Evolutionary conservation across 1,140 invertebrate species (phyloP).

Genomic region (Phenacoccus solenopsis): DNA sequence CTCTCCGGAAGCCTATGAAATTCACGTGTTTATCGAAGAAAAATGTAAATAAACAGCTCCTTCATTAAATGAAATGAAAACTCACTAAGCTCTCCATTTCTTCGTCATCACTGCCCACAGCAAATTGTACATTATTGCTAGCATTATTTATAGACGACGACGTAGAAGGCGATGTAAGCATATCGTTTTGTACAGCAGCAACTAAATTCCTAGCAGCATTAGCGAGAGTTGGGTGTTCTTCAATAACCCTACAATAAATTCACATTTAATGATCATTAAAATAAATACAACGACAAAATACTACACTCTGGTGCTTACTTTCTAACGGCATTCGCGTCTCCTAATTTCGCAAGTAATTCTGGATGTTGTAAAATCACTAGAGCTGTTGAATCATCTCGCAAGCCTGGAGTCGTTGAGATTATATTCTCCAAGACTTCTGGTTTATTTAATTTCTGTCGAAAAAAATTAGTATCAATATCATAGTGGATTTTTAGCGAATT

Average conservation of each 20-base stretch:
- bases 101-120: not conserved
- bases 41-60: too few species aligned
- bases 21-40: not conserved
- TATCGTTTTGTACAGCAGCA: slow-evolving; percentile 36
- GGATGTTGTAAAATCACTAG: slow-evolving; percentile 44
- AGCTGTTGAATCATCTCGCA: slow-evolving; percentile 40
- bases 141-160: not conserved
- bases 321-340: slow-evolving; percentile 37
- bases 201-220: slow-evolving; percentile 40
- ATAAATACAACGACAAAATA: not conserved
- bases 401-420: slow-evolving; percentile 37
- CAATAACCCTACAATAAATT: slow-evolving; percentile 32
- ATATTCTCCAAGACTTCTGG: slow-evolving; percentile 43
- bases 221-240: slow-evolving; percentile 38
- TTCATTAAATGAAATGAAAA: not conserved
- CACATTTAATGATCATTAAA: not conserved
- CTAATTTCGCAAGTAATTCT: slow-evolving; percentile 40
- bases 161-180: not conserved
- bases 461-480: not conserved
- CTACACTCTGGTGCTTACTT: slow-evolving; percentile 32
- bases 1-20: not conserved
- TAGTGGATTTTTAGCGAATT: not conserved
- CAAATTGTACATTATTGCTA: not conserved
- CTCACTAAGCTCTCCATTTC: slow-evolving; percentile 6
- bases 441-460: slow-evolving; percentile 37